These are phyloP conservation scores for Prunella fulvescens DNA, from an alignment of 2,113 vertebrate genomes.

Conservation along the genomic window DNA sequence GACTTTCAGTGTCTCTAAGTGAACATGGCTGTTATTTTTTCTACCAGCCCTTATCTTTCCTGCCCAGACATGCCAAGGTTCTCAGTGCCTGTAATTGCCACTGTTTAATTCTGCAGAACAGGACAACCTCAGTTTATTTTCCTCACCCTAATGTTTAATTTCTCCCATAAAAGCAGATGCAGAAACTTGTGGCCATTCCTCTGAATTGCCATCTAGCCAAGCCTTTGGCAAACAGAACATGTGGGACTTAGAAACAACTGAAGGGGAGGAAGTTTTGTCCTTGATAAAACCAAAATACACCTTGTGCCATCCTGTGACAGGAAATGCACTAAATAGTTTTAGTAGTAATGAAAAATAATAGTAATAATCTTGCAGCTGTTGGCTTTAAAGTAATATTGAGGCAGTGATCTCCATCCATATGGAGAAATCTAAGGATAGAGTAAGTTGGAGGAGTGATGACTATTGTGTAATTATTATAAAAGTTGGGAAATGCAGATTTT, in stretches of 20 bases:
- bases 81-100: neutral
- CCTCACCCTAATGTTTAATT: conserved; percentile 41
- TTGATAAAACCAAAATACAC: neutral
- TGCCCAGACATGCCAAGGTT: conserved; percentile 3
- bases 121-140: neutral
- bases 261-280: neutral
- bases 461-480: neutral
- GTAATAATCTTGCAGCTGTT: neutral
- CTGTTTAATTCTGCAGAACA: neutral
- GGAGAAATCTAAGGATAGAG: neutral
- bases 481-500: neutral
- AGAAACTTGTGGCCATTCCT: conserved; percentile 39
- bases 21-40: neutral
- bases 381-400: neutral
- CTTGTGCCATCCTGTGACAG: neutral
- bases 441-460: neutral
- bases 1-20: neutral
- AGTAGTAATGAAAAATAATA: neutral
- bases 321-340: neutral
- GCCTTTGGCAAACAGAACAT: neutral
- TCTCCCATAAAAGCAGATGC: conserved; percentile 34
- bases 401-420: neutral
- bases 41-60: neutral
- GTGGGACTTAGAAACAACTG: neutral
- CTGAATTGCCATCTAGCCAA: conserved; percentile 24